Conservation (phyloP, 1,140 invertebrate genomes). For the Anthonomus grandis region DNA sequence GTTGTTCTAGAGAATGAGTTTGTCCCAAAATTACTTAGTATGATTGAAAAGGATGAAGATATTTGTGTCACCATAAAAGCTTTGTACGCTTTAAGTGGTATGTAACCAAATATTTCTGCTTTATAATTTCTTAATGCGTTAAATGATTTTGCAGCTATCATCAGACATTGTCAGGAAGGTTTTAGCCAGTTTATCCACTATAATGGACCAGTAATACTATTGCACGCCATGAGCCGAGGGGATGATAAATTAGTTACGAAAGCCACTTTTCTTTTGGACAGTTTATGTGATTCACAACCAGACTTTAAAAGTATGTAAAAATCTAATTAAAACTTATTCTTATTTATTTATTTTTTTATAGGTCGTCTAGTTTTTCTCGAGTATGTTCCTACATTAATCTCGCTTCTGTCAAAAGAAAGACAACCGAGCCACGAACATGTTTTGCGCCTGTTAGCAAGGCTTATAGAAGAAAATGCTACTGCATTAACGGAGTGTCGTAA, state of each 20-base stretch:
- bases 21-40: constrained; percentile 61
- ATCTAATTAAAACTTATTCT: background rate
- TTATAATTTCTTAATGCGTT: background rate
- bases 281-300: constrained; percentile 56
- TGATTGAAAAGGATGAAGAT: constrained; percentile 60
- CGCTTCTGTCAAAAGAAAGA: constrained; percentile 32
- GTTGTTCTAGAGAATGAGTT: constrained; percentile 60
- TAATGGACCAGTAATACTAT: constrained; percentile 61
- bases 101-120: constrained; percentile 39
- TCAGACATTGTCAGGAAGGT: constrained; percentile 57
- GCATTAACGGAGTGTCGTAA: constrained; percentile 35
- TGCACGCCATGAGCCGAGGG: constrained; percentile 58
- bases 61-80: constrained; percentile 62
- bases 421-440: constrained; percentile 42
- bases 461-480: constrained; percentile 37
- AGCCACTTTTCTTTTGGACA: constrained; percentile 64
- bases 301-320: constrained; percentile 53
- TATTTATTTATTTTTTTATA: constrained; percentile 16
- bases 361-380: constrained; percentile 35
- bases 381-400: constrained; percentile 37
- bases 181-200: constrained; percentile 57
- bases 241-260: constrained; percentile 65
- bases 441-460: constrained; percentile 31
- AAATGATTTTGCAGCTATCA: constrained; percentile 54
- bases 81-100: constrained; percentile 73